Percentiles rank a stretch among this genome's conserved stretches.
These are phyloP conservation scores for Brachyopa scutellaris DNA, from an alignment of 2,888 invertebrate species.

Conservation along the genomic window DNA sequence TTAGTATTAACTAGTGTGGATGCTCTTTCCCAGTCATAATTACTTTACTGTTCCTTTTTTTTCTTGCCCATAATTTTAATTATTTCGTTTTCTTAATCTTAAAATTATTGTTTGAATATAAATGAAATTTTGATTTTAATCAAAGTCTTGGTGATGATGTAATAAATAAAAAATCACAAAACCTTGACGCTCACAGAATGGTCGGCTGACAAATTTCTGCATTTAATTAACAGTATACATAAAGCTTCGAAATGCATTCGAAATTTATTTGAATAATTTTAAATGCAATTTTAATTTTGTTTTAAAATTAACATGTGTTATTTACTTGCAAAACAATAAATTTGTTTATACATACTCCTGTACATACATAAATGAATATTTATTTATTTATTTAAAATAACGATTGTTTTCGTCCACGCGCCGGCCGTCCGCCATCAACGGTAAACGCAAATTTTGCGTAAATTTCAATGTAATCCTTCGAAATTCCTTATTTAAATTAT, in stretches of 20 bases:
- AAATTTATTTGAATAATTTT: slow-evolving; percentile 57
- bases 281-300: slow-evolving; percentile 64
- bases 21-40: no score
- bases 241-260: slow-evolving; percentile 6
- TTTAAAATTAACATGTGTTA: slow-evolving; percentile 54
- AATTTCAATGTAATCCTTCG: slow-evolving; percentile 70
- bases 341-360: neutral
- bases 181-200: no score
- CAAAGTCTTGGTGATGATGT: no score
- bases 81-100: no score
- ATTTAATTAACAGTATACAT: slow-evolving; percentile 30
- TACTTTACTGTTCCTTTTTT: no score
- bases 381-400: no score
- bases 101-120: no score
- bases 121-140: no score
- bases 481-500: slow-evolving; percentile 73
- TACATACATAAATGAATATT: no score
- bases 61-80: no score
- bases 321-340: slow-evolving; percentile 56
- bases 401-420: slow-evolving; percentile 39
- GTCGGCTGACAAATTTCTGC: slow-evolving; percentile 16
- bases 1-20: no score
- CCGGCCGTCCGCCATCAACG: slow-evolving; percentile 6
- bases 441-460: slow-evolving; percentile 68
- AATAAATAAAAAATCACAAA: no score